Base-by-base conservation (phyloP, 2,797 vertebrate genomes). In the Echiichthys vipera region DNA sequence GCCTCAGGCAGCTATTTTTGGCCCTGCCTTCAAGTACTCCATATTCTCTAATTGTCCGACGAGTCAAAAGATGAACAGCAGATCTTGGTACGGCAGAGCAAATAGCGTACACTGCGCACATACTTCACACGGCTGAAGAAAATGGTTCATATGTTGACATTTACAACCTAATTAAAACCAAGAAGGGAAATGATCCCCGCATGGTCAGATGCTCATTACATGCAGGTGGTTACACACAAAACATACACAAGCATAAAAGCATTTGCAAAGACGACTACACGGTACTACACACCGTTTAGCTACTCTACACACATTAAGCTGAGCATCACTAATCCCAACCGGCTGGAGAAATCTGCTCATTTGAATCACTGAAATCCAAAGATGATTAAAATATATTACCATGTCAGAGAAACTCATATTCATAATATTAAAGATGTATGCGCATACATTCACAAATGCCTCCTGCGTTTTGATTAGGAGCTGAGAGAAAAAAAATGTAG, bases 101-200 rank as follows among this genome's bases (percentile, higher is more conserved):
- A 70, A 45, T 56, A 11, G 61, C 46, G 22, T 54, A 81, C 57
- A 9, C 56, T 12, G 30, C 53, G 11, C 65, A 71, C 36, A 47
- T 55, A 47, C 71, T 66, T 68, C 53, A 77, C 45, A 18, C 30
- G 17, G 69, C 42, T 75, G 71, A 85, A 68, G 75, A 65, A 54
- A 76, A 73, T 13, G 50, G 80, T 66, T 86, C 84, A 77, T 75
- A 81, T 85, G 81, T 74, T 94, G 92, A 92, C 93, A 94, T 95
- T 94, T 91, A 82, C 82, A 90, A 85, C 75, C 89, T 93, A 90
- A 93, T 95, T 91, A 94, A 94, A 91, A 77, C 42, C 58, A 69
- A 77, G 76, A 64, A 67, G 65, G 82, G 81, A 80, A 84, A 84
- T 71, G 81, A 89, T 83, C 72, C 69, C 50, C 56, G 42, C 51